These are phyloP conservation scores for Seriola aureovittata DNA, from an alignment of 2,113 vertebrate species.

Conservation along the genomic window DNA sequence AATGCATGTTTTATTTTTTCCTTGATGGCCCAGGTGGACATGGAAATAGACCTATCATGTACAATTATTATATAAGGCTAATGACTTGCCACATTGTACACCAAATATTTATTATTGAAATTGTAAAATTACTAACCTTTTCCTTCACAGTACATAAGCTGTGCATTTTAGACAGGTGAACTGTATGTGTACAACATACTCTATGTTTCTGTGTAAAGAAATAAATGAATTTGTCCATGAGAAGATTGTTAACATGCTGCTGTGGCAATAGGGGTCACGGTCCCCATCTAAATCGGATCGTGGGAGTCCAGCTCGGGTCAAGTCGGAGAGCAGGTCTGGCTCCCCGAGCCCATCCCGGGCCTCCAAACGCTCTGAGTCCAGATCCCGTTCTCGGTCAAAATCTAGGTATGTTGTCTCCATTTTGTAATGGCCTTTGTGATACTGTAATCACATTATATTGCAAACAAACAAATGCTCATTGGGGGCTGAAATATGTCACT, in stretches of 20 bases:
- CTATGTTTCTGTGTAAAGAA: constrained; percentile 31
- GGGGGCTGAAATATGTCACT: neutral
- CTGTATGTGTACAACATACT: constrained; percentile 56
- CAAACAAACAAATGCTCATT: neutral
- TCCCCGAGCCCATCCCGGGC: constrained; percentile 91
- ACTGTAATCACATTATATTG: neutral
- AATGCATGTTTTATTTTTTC: constrained; percentile 93
- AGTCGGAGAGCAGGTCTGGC: constrained; percentile 93
- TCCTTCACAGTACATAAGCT: constrained; percentile 74
- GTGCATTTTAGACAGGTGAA: constrained; percentile 57
- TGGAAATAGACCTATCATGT: constrained; percentile 76
- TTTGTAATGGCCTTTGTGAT: neutral
- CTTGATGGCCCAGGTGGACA: constrained; percentile 90
- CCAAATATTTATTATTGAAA: constrained; percentile 45
- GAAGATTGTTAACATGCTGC: constrained; percentile 76
- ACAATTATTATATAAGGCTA: constrained; percentile 40
- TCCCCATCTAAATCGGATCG: constrained; percentile 94
- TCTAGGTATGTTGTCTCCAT: constrained; percentile 86
- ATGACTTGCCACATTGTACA: constrained; percentile 39
- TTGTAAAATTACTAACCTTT: constrained; percentile 76
- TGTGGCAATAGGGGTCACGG: constrained; percentile 92
- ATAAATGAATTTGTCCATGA: constrained; percentile 40
- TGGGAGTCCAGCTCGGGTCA: constrained; percentile 91
- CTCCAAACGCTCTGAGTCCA: constrained; percentile 91
- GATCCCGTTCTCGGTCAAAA: constrained; percentile 92